These are phyloP conservation scores for Anguilla marmorata DNA, from an alignment of 2,797 vertebrate species.

Conservation along the genomic window DNA sequence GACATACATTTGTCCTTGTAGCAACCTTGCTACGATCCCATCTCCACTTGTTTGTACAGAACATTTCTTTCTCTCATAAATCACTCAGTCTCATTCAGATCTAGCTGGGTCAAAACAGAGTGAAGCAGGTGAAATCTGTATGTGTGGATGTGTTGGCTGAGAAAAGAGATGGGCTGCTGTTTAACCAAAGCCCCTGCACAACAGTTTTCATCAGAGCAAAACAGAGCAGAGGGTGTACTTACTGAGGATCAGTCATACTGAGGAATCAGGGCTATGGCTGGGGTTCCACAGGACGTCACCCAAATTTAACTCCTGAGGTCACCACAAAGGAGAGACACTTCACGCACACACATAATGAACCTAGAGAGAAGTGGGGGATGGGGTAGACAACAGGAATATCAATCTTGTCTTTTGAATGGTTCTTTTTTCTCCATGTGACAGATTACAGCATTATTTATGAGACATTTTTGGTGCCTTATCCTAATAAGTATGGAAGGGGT, in stretches of 20 bases:
- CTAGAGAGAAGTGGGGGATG: constrained; percentile 40
- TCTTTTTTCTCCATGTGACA: neutral
- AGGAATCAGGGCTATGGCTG: constrained; percentile 49
- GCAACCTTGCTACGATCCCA: neutral
- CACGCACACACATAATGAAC: constrained; percentile 64
- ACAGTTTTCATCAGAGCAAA: neutral
- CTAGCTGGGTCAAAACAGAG: constrained; percentile 24
- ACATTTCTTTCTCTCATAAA: constrained; percentile 3
- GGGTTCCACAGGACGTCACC: constrained; percentile 63
- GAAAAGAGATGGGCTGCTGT: neutral
- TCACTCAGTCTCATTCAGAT: constrained; percentile 13
- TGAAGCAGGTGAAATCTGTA: constrained; percentile 1
- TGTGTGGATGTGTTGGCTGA: neutral
- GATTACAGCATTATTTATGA: neutral
- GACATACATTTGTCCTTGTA: neutral
- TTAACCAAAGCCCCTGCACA: neutral
- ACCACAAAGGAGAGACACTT: constrained; percentile 54
- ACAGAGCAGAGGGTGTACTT: constrained; percentile 66
- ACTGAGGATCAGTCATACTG: constrained; percentile 92
- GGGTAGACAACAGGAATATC: neutral
- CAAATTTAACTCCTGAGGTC: constrained; percentile 65
- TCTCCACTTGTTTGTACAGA: neutral
- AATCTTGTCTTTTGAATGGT: neutral
- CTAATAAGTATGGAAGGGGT: neutral
- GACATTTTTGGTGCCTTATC: neutral